A percentile compares a stretch with the other conserved stretches of the same genome.
These are phyloP conservation scores for Drosophila pachea DNA, from an alignment of 1,140 invertebrate genomes.

Conservation along the genomic window DNA sequence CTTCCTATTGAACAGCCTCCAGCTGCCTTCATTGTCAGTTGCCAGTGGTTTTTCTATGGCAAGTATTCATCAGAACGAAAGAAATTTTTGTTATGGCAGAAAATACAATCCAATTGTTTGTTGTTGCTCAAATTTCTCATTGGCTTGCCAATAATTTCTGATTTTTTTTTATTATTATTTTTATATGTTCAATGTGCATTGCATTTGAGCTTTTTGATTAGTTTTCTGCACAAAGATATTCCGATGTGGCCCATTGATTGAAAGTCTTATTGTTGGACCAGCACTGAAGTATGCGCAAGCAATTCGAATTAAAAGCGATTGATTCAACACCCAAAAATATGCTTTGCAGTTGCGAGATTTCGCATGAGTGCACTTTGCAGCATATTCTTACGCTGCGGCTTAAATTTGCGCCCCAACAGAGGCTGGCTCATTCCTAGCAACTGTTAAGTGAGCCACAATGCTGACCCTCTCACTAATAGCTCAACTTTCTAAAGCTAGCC, in stretches of 20 bases:
- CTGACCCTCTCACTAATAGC: not conserved
- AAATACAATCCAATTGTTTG: slow-evolving; percentile 29
- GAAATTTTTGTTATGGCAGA: slow-evolving; percentile 15
- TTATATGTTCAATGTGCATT: slow-evolving; percentile 27
- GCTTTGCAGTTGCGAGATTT: not conserved
- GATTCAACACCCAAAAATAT: not conserved
- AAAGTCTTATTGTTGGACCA: slow-evolving; percentile 28
- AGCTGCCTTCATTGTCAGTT: slow-evolving; percentile 37
- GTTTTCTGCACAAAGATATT: slow-evolving; percentile 34
- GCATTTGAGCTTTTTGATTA: slow-evolving; percentile 64
- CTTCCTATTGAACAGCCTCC: not conserved
- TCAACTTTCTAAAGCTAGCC: not conserved
- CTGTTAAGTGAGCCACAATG: slow-evolving; percentile 11
- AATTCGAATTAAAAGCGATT: not conserved
- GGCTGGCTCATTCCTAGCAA: slow-evolving; percentile 4
- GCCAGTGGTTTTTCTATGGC: slow-evolving; percentile 14
- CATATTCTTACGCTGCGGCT: slow-evolving; percentile 9
- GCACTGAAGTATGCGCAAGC: slow-evolving; percentile 2
- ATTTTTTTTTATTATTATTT: slow-evolving; percentile 6
- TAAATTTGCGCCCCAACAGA: slow-evolving; percentile 1
- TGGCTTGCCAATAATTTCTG: slow-evolving; percentile 55
- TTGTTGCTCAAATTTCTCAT: slow-evolving; percentile 41
- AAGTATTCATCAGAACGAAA: slow-evolving; percentile 21
- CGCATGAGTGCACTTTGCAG: not conserved
- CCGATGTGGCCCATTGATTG: slow-evolving; percentile 45